Conservation (phyloP, 92 coral and sea anemone genomes). For the Nematostella vectensis region DNA sequence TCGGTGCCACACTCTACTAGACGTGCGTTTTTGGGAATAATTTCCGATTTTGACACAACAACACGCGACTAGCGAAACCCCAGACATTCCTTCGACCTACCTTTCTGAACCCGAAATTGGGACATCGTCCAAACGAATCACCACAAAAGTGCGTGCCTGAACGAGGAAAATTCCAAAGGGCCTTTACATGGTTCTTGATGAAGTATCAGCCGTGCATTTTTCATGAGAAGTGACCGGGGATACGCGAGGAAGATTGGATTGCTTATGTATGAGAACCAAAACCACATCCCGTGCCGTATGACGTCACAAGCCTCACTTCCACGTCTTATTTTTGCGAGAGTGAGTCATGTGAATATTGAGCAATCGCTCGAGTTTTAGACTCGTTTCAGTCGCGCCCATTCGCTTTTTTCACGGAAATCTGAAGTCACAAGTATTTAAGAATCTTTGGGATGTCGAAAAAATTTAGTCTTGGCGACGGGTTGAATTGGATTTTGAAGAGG, state of each 20-base stretch:
- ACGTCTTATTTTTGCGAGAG: too few relatives aligned
- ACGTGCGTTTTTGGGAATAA: neutral
- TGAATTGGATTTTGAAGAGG: too few relatives aligned
- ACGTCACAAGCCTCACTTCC: constrained; percentile 60
- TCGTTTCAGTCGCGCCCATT: too few relatives aligned
- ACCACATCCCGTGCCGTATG: constrained; percentile 29
- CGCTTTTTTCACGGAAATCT: too few relatives aligned
- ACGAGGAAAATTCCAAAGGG: constrained; percentile 11
- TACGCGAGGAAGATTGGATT: neutral
- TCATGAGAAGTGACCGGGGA: constrained; percentile 19
- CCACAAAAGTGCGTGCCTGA: constrained; percentile 7
- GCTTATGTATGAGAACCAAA: constrained; percentile 15
- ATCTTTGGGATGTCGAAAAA: too few relatives aligned
- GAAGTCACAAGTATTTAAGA: too few relatives aligned
- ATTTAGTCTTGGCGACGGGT: too few relatives aligned
- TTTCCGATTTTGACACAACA: constrained; percentile 8
- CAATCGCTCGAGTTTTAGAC: too few relatives aligned
- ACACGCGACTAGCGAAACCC: neutral
- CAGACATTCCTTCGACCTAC: constrained; percentile 24
- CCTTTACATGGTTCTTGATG: constrained; percentile 29
- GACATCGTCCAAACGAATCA: constrained; percentile 43
- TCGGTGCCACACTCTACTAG: too few relatives aligned
- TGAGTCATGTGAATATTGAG: too few relatives aligned
- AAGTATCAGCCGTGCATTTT: constrained; percentile 31
- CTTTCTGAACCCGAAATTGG: constrained; percentile 89